A percentile compares a stretch with the other conserved stretches of the same genome.
Conservation (phyloP, 2,888 invertebrate genomes). For the Noctua janthe region DNA sequence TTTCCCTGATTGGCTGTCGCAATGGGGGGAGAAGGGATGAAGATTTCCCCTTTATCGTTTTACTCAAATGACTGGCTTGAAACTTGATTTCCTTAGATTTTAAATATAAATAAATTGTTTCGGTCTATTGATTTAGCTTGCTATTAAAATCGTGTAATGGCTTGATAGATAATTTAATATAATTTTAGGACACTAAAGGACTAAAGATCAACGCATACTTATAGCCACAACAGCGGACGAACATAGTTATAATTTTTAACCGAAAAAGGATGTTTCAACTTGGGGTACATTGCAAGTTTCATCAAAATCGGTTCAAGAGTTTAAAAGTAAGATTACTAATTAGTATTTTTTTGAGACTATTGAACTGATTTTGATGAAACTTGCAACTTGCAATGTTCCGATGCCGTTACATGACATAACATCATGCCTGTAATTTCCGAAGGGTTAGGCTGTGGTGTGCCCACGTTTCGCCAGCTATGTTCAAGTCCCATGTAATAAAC, state of each 20-base stretch:
- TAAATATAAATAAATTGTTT: slow-evolving; percentile 68
- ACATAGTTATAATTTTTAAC: neutral
- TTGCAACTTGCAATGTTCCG: too few relatives aligned
- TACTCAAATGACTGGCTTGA: slow-evolving; percentile 80
- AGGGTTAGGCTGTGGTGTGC: too few relatives aligned
- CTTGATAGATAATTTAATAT: slow-evolving; percentile 30
- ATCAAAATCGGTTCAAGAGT: too few relatives aligned
- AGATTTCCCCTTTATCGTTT: slow-evolving; percentile 84
- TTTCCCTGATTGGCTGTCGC: slow-evolving; percentile 84
- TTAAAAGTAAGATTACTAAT: too few relatives aligned
- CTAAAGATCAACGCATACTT: neutral
- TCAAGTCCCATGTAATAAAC: too few relatives aligned
- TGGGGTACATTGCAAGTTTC: too few relatives aligned
- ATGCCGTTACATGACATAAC: too few relatives aligned
- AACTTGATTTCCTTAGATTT: slow-evolving; percentile 78
- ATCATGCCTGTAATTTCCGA: too few relatives aligned
- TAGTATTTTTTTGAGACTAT: too few relatives aligned
- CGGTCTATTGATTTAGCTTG: slow-evolving; percentile 32
- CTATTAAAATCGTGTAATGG: slow-evolving; percentile 28
- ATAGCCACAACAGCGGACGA: neutral
- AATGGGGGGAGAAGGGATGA: slow-evolving; percentile 66
- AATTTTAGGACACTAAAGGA: slow-evolving; percentile 3
- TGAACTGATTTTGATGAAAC: too few relatives aligned
- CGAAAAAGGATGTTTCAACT: neutral
- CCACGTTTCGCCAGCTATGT: too few relatives aligned